A percentile compares a stretch with the other conserved stretches of the same genome.
Conservation (phyloP, 2,113 vertebrate species). For the Gallinago undulata region DNA sequence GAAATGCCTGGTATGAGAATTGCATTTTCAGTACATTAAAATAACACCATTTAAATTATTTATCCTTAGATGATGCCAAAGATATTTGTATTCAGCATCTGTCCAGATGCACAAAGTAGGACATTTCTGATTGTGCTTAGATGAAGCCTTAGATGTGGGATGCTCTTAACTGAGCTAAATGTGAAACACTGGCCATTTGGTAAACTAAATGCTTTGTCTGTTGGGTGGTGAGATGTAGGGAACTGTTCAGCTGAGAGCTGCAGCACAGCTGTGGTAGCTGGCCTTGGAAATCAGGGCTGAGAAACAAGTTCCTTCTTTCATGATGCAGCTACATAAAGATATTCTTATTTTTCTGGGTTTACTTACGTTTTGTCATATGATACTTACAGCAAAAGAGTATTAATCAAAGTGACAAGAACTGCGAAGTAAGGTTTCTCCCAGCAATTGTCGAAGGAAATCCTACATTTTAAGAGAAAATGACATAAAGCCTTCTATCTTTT, state of each 20-base stretch:
- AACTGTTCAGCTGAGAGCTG: conserved; percentile 25
- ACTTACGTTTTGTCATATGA: background rate
- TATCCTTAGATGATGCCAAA: background rate
- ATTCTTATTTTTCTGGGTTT: conserved; percentile 2
- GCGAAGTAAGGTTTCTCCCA: background rate
- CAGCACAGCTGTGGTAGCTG: conserved; percentile 18
- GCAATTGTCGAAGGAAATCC: background rate
- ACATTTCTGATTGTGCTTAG: background rate
- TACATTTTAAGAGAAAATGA: background rate
- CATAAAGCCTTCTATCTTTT: background rate
- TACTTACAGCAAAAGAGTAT: background rate
- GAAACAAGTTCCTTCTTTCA: conserved; percentile 43
- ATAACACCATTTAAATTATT: background rate
- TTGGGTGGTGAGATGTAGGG: background rate
- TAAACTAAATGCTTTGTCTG: conserved; percentile 19
- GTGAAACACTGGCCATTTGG: background rate
- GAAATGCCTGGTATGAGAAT: background rate
- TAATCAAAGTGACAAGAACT: background rate
- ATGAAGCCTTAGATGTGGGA: background rate
- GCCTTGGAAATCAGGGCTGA: background rate
- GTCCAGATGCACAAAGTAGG: background rate
- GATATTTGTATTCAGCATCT: background rate
- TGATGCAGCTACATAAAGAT: background rate
- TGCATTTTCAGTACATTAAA: background rate
- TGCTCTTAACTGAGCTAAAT: background rate